These are phyloP conservation scores for Helicolenus hilgendorfi DNA, from an alignment of 2,797 vertebrate genomes.

Conservation along the genomic window DNA sequence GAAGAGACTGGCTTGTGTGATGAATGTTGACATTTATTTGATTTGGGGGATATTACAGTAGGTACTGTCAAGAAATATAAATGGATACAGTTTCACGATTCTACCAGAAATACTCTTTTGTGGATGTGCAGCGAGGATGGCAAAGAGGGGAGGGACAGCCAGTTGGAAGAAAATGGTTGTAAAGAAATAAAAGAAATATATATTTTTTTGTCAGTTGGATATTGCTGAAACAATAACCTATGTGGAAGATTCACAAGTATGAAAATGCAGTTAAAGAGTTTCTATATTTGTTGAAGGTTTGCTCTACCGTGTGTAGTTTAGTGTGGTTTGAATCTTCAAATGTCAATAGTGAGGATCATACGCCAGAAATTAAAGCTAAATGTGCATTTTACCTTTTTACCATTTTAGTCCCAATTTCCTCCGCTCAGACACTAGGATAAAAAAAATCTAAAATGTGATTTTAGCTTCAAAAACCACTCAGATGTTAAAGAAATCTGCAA, in stretches of 20 bases:
- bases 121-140: constrained; percentile 59
- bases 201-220: neutral
- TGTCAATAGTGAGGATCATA: neutral
- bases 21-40: constrained; percentile 88
- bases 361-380: neutral
- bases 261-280: neutral
- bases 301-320: neutral
- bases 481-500: neutral
- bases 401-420: neutral
- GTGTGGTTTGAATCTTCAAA: neutral
- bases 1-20: constrained; percentile 77
- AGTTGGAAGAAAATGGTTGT: neutral
- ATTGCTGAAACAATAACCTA: constrained; percentile 16
- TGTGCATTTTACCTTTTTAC: neutral
- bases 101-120: constrained; percentile 70
- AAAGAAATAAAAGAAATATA: neutral
- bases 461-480: neutral
- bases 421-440: neutral
- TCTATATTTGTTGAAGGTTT: neutral
- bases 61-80: constrained; percentile 88
- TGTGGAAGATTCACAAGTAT: neutral
- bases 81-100: constrained; percentile 85
- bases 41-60: constrained; percentile 87
- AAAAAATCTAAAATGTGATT: neutral
- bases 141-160: constrained; percentile 28